These are phyloP conservation scores for Ploceus nigricollis DNA, from an alignment of 2,113 vertebrate genomes.

Conservation along the genomic window DNA sequence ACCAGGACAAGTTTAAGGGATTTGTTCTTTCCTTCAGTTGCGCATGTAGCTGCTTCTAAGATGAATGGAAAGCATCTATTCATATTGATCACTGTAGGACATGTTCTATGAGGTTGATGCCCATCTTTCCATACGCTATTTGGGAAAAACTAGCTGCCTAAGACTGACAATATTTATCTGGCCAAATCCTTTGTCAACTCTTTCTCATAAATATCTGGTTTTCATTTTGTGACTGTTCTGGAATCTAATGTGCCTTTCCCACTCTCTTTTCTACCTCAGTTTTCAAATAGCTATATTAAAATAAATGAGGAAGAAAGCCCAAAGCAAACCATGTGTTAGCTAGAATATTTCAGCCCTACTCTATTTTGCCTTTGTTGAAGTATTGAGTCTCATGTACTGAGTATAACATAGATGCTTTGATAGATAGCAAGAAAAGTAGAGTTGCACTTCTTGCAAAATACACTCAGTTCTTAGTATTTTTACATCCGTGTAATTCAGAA, in stretches of 20 bases:
- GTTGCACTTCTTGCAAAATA: neutral
- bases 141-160: neutral
- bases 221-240: neutral
- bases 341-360: neutral
- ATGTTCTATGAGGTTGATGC: neutral
- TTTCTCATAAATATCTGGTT: neutral
- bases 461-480: neutral
- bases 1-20: slow-evolving; percentile 31
- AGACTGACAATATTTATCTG: neutral
- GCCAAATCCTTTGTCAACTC: neutral
- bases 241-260: neutral
- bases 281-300: neutral
- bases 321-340: neutral
- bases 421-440: neutral
- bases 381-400: neutral
- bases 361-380: neutral
- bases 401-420: neutral
- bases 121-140: neutral
- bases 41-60: neutral
- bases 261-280: neutral
- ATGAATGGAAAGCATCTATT: neutral
- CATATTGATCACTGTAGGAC: neutral
- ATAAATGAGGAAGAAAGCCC: neutral
- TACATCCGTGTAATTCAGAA: neutral
- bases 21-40: slow-evolving; percentile 13